Evolutionary conservation across 2,797 vertebrate genomes (phyloP).

Genomic region (Pitangus sulphuratus): DNA sequence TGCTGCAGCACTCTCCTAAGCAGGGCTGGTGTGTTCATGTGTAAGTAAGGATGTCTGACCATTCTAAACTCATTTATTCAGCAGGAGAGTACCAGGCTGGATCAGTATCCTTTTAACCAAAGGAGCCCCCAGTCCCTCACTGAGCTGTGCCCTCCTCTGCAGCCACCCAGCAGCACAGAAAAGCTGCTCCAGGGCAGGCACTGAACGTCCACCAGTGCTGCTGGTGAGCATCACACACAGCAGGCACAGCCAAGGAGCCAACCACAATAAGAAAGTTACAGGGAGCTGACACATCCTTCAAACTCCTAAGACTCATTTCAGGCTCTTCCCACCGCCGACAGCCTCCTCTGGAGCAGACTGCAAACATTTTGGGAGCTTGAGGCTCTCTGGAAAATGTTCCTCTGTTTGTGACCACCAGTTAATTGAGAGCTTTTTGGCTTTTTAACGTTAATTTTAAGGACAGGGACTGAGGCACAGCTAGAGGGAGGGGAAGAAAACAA

Average conservation of each 20-base stretch:
- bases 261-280: neutral
- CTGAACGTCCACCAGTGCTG: accelerated
- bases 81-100: neutral
- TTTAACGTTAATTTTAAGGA: neutral
- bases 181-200: neutral
- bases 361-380: neutral
- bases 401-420: neutral
- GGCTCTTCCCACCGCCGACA: neutral
- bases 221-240: neutral
- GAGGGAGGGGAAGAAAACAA: neutral
- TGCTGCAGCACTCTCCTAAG: neutral
- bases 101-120: neutral
- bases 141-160: neutral
- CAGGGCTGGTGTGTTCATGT: neutral
- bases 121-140: neutral
- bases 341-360: neutral
- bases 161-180: neutral
- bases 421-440: neutral
- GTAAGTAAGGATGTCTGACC: neutral
- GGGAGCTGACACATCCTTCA: neutral
- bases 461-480: neutral
- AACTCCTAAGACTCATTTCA: neutral
- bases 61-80: neutral
- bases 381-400: neutral
- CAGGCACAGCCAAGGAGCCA: neutral